A percentile compares a stretch with the other conserved stretches of the same genome.
Evolutionary conservation across 2,888 invertebrate species (phyloP).

Genomic region (Drosophila subquinaria): DNA sequence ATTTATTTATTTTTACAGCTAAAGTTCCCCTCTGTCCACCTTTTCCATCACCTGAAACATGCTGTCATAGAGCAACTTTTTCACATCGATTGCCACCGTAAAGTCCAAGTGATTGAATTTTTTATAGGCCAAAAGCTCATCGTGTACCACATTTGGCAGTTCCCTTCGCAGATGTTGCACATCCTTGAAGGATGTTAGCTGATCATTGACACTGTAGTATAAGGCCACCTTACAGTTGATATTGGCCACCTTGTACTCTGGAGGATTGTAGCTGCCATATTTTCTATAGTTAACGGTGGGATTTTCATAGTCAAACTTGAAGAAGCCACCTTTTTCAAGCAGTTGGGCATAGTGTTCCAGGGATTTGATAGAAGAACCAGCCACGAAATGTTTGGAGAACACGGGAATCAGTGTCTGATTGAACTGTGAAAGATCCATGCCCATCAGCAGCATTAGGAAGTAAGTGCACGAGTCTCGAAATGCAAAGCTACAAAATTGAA

Average conservation of each 20-base stretch:
- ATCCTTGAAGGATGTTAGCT: conserved; percentile 86
- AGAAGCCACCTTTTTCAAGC: conserved; percentile 76
- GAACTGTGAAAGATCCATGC: conserved; percentile 84
- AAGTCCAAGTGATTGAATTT: conserved; percentile 61
- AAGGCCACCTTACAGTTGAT: conserved; percentile 85
- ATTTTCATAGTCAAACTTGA: conserved; percentile 87
- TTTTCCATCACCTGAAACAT: conserved; percentile 51
- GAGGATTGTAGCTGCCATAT: conserved; percentile 67
- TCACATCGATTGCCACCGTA: conserved; percentile 47
- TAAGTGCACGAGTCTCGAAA: conserved; percentile 69
- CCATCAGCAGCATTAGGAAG: conserved; percentile 86
- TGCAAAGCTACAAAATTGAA: conserved; percentile 43
- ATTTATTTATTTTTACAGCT: background rate
- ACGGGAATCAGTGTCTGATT: conserved; percentile 87
- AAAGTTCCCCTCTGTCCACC: conserved; percentile 58
- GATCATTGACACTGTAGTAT: conserved; percentile 69
- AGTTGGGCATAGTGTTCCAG: conserved; percentile 87
- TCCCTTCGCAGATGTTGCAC: conserved; percentile 49
- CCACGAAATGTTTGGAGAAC: conserved; percentile 87
- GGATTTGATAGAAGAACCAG: conserved; percentile 87
- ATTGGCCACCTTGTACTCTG: conserved; percentile 86
- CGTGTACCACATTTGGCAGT: conserved; percentile 73
- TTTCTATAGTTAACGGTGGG: conserved; percentile 44
- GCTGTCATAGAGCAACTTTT: conserved; percentile 42
- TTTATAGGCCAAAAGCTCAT: conserved; percentile 45